phyloP scores from a whole-genome alignment of 2,797 vertebrate species.

The Malurus leucopterus region DNA sequence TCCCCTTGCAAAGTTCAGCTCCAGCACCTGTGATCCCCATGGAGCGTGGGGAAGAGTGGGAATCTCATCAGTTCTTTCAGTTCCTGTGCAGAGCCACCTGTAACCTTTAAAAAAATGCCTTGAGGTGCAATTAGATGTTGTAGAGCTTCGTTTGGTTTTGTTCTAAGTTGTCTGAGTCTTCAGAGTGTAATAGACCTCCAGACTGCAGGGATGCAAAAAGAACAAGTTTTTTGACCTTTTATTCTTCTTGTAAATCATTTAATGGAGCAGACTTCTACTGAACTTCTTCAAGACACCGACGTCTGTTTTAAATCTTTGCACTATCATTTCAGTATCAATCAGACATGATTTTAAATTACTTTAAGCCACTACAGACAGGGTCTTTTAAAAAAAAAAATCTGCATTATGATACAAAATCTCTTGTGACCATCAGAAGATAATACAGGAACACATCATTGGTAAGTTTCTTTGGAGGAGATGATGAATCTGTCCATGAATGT shows the following conservation, averaged over 20 bases:
- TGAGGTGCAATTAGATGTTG: conserved; percentile 33
- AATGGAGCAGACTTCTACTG: background rate
- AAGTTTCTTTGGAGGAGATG: background rate
- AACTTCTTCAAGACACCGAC: background rate
- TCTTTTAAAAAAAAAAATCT: background rate
- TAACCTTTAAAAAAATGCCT: conserved; percentile 54
- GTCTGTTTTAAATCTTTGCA: background rate
- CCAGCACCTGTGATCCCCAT: background rate
- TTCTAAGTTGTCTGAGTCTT: background rate
- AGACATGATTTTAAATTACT: background rate
- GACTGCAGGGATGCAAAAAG: background rate
- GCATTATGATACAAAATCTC: background rate
- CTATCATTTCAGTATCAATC: background rate
- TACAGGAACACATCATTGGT: background rate
- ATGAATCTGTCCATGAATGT: background rate
- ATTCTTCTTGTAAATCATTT: conserved; percentile 3
- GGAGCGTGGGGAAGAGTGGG: background rate
- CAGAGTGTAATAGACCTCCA: conserved; percentile 1
- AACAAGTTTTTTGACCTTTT: conserved; percentile 54
- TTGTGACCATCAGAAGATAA: background rate
- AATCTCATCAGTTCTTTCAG: background rate
- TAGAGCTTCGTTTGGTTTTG: background rate
- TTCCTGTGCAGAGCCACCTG: conserved; percentile 6
- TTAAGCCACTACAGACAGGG: background rate
- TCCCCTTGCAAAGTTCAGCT: conserved; percentile 9